These are phyloP conservation scores for Hemibagrus guttatus DNA, from an alignment of 2,797 vertebrate species.

Conservation along the genomic window DNA sequence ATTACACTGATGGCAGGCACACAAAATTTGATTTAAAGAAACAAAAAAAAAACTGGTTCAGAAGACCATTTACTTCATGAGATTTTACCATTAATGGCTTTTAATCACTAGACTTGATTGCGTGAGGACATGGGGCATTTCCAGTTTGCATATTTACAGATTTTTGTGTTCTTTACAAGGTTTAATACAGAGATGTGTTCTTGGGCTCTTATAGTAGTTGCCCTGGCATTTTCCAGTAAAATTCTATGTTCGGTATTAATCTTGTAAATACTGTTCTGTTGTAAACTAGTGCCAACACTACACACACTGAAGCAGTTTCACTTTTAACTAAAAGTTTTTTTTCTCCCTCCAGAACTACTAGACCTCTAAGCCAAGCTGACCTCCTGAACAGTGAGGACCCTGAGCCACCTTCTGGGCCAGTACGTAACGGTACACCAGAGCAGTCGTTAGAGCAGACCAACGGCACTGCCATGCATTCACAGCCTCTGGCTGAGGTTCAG, in stretches of 20 bases:
- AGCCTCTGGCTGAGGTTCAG: slow-evolving; percentile 35
- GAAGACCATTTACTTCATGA: not conserved
- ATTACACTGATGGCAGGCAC: not conserved
- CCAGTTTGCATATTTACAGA: not conserved
- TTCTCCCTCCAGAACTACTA: slow-evolving; percentile 20
- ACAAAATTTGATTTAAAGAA: not conserved
- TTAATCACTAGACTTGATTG: not conserved
- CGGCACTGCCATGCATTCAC: slow-evolving; percentile 57
- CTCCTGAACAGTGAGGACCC: slow-evolving; percentile 43
- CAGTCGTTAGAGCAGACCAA: slow-evolving; percentile 32
- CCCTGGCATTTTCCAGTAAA: not conserved
- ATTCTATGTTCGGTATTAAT: not conserved
- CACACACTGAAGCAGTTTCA: not conserved
- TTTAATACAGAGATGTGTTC: not conserved
- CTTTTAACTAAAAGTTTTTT: too few relatives aligned
- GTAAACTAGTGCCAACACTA: not conserved
- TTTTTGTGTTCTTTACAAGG: not conserved
- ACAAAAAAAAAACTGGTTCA: not conserved
- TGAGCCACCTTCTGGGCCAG: slow-evolving; percentile 44
- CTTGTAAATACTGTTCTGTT: not conserved
- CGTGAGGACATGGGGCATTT: not conserved
- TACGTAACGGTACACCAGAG: slow-evolving; percentile 12
- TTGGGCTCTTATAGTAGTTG: too few relatives aligned
- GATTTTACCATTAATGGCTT: not conserved
- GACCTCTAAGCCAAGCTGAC: slow-evolving; percentile 46